A percentile compares a stretch with the other conserved stretches of the same genome.
Conservation (phyloP, 1,140 invertebrate genomes). For the Psilanteris sp. region DNA sequence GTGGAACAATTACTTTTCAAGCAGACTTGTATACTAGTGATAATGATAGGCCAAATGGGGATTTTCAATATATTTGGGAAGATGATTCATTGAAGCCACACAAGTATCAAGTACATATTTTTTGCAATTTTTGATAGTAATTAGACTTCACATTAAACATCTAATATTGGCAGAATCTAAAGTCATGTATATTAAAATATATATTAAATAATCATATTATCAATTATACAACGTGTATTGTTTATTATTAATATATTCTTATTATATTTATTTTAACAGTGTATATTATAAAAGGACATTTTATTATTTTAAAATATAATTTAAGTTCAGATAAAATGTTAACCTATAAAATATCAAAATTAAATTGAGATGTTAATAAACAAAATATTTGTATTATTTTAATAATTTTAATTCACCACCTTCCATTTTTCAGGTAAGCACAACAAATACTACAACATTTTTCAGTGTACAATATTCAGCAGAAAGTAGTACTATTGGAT, state of each 20-base stretch:
- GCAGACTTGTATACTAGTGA: slow-evolving; percentile 80
- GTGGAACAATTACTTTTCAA: slow-evolving; percentile 83
- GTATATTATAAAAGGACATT: no score
- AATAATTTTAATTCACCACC: slow-evolving; percentile 1
- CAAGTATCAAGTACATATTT: slow-evolving; percentile 74
- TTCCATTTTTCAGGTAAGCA: slow-evolving; percentile 61
- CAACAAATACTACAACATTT: slow-evolving; percentile 71
- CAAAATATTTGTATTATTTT: neutral
- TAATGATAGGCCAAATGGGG: slow-evolving; percentile 71
- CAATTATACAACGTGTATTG: no score
- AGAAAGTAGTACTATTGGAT: slow-evolving; percentile 80
- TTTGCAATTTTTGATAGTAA: neutral
- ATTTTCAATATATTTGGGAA: slow-evolving; percentile 79
- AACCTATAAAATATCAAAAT: no score
- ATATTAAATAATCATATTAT: no score
- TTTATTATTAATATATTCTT: no score
- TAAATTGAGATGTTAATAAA: no score
- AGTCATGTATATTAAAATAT: no score
- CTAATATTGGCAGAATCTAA: no score
- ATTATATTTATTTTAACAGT: no score
- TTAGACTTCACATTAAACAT: no score
- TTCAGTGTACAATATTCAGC: slow-evolving; percentile 83
- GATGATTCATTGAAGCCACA: slow-evolving; percentile 82
- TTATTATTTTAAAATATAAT: no score
- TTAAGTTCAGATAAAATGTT: no score